These are phyloP conservation scores for Pelecanus crispus DNA, from an alignment of 2,113 vertebrate genomes.

Conservation along the genomic window DNA sequence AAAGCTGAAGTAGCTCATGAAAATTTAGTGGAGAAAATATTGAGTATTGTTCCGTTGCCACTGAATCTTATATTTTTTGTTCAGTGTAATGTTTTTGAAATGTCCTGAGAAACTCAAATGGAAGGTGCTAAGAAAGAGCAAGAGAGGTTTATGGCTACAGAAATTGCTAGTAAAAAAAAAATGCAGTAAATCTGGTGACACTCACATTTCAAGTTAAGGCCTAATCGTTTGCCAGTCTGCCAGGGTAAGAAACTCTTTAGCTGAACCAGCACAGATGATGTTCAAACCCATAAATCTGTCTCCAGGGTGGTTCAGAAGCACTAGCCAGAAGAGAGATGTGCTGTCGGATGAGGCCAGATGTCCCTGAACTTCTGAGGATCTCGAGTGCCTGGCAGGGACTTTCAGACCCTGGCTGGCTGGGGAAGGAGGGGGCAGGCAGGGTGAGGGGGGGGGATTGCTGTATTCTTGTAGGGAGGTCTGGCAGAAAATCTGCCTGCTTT, in stretches of 20 bases:
- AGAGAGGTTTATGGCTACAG: background rate
- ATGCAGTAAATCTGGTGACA: background rate
- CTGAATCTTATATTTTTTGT: background rate
- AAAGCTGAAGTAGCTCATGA: background rate
- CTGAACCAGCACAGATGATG: slow-evolving; percentile 9
- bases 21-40: background rate
- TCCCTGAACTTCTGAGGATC: background rate
- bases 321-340: background rate
- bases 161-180: background rate
- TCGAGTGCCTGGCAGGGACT: background rate
- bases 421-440: background rate
- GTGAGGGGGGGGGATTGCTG: background rate
- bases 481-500: background rate
- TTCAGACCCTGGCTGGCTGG: background rate
- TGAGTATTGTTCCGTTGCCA: background rate
- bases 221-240: background rate
- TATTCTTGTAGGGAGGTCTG: background rate
- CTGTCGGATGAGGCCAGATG: background rate
- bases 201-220: slow-evolving; percentile 2
- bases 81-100: background rate
- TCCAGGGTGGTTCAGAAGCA: background rate
- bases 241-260: background rate
- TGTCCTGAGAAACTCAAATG: background rate
- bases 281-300: slow-evolving; percentile 9
- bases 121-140: background rate